Evolutionary conservation across 2,113 vertebrate genomes (phyloP), one percentile per base, ranked within the genome.

Genomic region (Colistium nudipinnis): DNA sequence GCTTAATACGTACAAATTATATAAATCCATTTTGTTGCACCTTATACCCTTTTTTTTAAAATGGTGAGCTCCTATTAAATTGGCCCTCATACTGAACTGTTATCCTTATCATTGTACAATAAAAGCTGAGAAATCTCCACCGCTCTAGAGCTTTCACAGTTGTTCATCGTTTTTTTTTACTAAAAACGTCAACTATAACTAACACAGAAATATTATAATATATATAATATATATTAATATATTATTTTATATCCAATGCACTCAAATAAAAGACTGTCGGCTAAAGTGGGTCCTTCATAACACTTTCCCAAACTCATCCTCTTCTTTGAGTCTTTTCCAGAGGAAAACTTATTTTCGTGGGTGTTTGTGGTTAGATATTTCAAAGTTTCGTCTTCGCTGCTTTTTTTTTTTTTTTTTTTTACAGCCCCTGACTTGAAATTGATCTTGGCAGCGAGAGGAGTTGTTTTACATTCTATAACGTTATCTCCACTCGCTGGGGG

Each of bases 401-500:
- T 30, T 49, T 63, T 62, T 60, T 30, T 9, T 4, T 1, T 1
- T 19, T 25, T 22, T 22, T 76, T 72, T 73, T 68, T 51, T 35
- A 51, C 22, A 70, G 67, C 44, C 48, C 64, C 67, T 57, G 52
- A 78, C 60, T 78, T 49, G 24, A 68, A 81, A 77, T 71, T 60
- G 66, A 84, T 84, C 66, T 66, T 59, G 55, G 63, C 65, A 78
- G 73, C 22, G 35, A 48, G 47, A 71, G 39, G n/a, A n/a, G 59
- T 65, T 69, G 72, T 31, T 75, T 75, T 73, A 39, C 71, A 83
- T 76, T 64, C 74, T 76, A 74, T 73, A 71, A 79, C 39, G 73
- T 83, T 81, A 77, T 76, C 71, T 76, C 14, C 38, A 54, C 52
- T 55, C 70, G 52, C 69, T 74, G 31, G 3, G 36, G 61, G 52